Evolutionary conservation across 2,113 vertebrate genomes (phyloP), one percentile per base, ranked within the genome.

Genomic region (Lepisosteus osseus): DNA sequence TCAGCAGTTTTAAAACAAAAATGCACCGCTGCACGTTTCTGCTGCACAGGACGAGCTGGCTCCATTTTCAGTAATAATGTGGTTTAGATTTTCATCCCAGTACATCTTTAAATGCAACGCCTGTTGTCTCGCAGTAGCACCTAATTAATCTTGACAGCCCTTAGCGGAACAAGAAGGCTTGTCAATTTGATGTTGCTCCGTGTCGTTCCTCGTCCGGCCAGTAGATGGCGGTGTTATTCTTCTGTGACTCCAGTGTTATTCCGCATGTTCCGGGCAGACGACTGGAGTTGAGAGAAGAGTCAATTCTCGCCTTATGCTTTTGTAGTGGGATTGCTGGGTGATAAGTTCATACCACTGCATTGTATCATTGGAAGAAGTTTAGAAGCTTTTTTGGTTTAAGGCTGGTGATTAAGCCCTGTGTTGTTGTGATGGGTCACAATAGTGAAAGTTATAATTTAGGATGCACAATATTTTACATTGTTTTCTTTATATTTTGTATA

Each of bases 201-300:
- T 65, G 64, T 59, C 6, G 2, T 79, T 66, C 81, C 67, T 54
- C 66, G 47, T 51, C 67, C 73, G 65, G 65, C 86, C 90, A 90
- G 88, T 90, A 93, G 91, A 93, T 93, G 91, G 91, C 81, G 90
- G 86, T 91, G 80, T 90, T 91, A 85, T 86, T 90, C 91, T 91
- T 89, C 85, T 80, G 72, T 87, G 85, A 65, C 83, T 74, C 17
- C 5, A 65, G 14, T 1, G 2, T 12, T 64, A 6, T 4, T 5
- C 14, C 3, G 4, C 62, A 6, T 40, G 13, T 64, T 64, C 41
- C 62, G 13, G 13, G 6, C 62, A 5, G 41, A 40, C 41, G 17
- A 17, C 13, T 64, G 7, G 15, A 40, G 7, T 15, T 7, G 62
- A 15, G 62, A 64, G 17, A 1, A 11, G 41, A 64, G 6, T 64